These are phyloP conservation scores for Cinclus mexicanus DNA, from an alignment of 2,113 vertebrate genomes.

Conservation along the genomic window DNA sequence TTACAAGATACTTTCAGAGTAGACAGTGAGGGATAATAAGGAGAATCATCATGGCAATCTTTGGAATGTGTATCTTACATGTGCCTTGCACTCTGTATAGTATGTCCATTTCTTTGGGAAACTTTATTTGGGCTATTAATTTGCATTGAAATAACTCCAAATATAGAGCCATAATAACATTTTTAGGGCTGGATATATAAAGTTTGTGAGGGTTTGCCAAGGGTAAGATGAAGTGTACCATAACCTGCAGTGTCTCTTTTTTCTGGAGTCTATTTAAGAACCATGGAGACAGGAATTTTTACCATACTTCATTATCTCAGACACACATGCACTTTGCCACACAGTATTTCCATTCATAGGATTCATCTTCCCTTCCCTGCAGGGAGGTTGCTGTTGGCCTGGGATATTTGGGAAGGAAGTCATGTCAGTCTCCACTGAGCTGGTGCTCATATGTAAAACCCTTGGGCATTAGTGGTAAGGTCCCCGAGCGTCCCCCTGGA, in stretches of 20 bases:
- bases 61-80: not conserved
- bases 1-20: not conserved
- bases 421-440: not conserved
- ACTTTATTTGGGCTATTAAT: not conserved
- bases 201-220: not conserved
- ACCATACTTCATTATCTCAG: not conserved
- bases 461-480: rapidly evolving
- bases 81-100: not conserved
- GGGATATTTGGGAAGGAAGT: not conserved
- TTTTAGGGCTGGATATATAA: not conserved
- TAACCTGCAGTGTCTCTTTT: not conserved
- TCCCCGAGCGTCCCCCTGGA: no score
- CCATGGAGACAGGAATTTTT: not conserved
- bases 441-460: not conserved
- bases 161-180: not conserved
- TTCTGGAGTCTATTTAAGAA: not conserved
- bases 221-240: not conserved
- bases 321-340: not conserved
- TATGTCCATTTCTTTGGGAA: not conserved
- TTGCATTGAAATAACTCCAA: not conserved
- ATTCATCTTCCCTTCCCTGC: not conserved
- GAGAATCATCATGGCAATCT: not conserved
- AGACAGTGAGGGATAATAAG: not conserved
- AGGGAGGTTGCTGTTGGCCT: not conserved
- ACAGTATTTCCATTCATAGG: not conserved